A percentile compares a stretch with the other conserved stretches of the same genome.
phyloP scores from a whole-genome alignment of 2,888 invertebrate species.

The Saturnia pavonia region DNA sequence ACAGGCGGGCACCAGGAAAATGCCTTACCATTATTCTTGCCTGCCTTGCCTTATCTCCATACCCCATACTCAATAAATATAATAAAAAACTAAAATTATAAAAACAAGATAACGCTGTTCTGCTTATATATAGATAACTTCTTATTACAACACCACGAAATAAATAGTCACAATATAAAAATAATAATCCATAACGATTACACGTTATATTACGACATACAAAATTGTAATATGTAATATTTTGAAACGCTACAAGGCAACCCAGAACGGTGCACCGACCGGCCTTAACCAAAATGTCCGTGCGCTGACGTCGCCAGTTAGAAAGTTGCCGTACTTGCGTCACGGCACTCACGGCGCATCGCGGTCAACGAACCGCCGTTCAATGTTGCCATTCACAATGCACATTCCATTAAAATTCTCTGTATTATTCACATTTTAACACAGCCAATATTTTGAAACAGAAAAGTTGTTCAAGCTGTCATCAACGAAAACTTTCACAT shows the following conservation, averaged over 20 bases:
- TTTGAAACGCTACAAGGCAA: conserved; percentile 12
- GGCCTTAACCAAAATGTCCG: conserved; percentile 70
- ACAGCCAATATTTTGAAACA: background rate
- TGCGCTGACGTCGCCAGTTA: conserved; percentile 73
- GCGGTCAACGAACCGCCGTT: conserved; percentile 59
- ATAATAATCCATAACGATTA: conserved; percentile 2
- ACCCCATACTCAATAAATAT: too few relatives aligned
- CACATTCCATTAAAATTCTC: background rate
- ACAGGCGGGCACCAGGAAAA: too few relatives aligned
- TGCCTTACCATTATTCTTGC: too few relatives aligned
- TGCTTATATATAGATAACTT: too few relatives aligned
- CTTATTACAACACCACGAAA: background rate
- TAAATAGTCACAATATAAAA: background rate
- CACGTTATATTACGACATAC: background rate
- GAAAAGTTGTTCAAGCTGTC: background rate
- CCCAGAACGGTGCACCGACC: conserved; percentile 41
- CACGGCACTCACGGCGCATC: conserved; percentile 72
- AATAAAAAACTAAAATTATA: too few relatives aligned
- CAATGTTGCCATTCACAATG: conserved; percentile 16
- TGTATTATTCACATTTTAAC: background rate
- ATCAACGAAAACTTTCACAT: background rate
- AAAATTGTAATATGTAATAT: conserved; percentile 10
- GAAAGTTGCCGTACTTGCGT: conserved; percentile 79
- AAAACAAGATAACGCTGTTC: background rate
- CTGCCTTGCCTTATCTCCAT: too few relatives aligned